Percentiles rank a stretch among this genome's conserved stretches.
These are phyloP conservation scores for Chinchilla lanigera DNA, from an alignment of 2,113 vertebrate genomes.

Conservation along the genomic window DNA sequence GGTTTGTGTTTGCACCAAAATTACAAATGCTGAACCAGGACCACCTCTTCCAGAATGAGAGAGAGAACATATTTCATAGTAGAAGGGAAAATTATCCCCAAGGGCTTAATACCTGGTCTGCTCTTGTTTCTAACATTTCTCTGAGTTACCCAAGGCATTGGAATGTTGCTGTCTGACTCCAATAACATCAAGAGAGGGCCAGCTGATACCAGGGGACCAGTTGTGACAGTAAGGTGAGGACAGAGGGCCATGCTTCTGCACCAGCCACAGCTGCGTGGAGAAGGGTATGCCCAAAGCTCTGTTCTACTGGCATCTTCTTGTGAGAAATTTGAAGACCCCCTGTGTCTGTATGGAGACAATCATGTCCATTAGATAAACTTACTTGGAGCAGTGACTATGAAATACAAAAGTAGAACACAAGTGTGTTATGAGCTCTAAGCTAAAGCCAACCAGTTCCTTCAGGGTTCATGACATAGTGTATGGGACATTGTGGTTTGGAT, in stretches of 20 bases:
- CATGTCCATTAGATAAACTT: accelerated
- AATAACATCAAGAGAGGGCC: not conserved
- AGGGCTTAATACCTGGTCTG: not conserved
- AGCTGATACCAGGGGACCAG: accelerated
- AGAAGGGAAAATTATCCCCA: not conserved
- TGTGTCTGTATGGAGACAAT: not conserved
- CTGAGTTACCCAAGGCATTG: not conserved
- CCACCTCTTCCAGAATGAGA: not conserved
- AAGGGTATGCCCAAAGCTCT: too few relatives aligned
- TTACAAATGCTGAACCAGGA: not conserved
- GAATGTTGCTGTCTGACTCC: too few relatives aligned
- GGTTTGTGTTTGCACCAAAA: not conserved
- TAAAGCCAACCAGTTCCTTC: not conserved
- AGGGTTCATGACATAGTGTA: accelerated
- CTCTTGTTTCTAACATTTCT: not conserved
- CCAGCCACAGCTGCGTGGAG: too few relatives aligned
- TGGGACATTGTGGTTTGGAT: not conserved
- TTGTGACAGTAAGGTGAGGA: too few relatives aligned
- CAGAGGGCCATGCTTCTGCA: accelerated
- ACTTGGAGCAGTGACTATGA: accelerated
- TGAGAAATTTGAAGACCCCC: not conserved
- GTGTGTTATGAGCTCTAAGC: accelerated
- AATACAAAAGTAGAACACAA: not conserved
- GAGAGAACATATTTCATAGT: not conserved
- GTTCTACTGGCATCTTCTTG: not conserved